Evolutionary conservation across 1,140 invertebrate species (phyloP), one percentile per base, ranked within the genome.

Genomic region (Neodiprion virginianus): DNA sequence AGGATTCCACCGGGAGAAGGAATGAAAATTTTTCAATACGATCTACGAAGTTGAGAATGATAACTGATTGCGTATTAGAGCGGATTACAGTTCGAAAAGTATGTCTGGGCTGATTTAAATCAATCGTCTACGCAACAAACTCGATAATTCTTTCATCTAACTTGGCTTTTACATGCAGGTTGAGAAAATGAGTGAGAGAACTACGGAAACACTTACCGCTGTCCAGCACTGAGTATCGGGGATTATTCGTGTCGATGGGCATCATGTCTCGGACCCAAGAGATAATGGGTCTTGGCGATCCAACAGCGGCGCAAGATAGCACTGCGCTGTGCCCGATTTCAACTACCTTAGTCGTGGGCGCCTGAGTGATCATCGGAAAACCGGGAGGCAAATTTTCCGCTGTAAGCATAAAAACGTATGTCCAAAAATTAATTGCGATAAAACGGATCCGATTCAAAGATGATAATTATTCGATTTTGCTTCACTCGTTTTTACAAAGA

Each of bases 261-360:
- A 97, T 89, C 84, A 94, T 93, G 89, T 99, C 96, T 83, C 96
- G 95, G 72, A 99, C 91, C 98, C 98, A 99, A 70, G 94, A 93
- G 76, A 99, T 95, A 82, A 91, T 93, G 1, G 97, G 96, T 9
- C 93, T 84, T 5, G 97, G 97, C 81, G 92, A 94, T 50, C 97
- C 98, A 21, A 91, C 91, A 14, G 96, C 97, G 72, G 94, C 91
- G 88, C 98, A 99, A 17, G 93, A 92, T 74, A 99, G 92, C 8
- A 96, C 91, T 0, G 97, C 94, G 28, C 93, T 96, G 86, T 96
- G 95, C n/a, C 96, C 97, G 79, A 96, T 96, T 89, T 99, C 98
- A 48, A 99, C 97, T 68, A 98, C 97, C 89, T 97, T 95, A 17
- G 93, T 94, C 48, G 91, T 91, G 0, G 97, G 96, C 76, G 94